A percentile compares a stretch with the other conserved stretches of the same genome.
Conservation (phyloP, 2,113 vertebrate species). For the Eptesicus fuscus region DNA sequence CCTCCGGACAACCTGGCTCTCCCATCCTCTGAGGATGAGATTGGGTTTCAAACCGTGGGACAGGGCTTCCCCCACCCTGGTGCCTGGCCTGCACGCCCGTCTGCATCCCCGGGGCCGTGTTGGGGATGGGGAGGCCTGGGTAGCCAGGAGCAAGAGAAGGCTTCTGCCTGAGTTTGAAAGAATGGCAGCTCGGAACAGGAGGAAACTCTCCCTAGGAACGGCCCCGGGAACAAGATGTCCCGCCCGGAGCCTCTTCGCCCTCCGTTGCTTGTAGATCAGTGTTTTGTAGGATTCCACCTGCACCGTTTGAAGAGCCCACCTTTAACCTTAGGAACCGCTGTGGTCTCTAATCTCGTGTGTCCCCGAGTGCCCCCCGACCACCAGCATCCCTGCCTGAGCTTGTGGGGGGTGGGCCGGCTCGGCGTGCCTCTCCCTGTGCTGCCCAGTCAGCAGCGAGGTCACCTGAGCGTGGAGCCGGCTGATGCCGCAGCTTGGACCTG, state of each 20-base stretch:
- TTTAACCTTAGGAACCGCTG: background rate
- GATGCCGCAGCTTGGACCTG: background rate
- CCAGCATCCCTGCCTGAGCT: background rate
- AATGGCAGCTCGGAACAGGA: background rate
- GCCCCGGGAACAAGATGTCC: background rate
- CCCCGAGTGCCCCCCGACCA: background rate
- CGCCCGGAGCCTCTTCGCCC: background rate
- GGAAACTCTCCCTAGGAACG: background rate
- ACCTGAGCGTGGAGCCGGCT: too few relatives aligned
- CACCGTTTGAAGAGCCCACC: background rate
- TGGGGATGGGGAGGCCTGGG: background rate
- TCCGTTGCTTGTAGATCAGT: rapidly evolving
- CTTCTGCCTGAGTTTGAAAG: background rate
- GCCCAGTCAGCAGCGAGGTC: rapidly evolving
- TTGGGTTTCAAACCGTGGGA: background rate
- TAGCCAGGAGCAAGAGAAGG: too few relatives aligned
- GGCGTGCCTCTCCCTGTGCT: background rate
- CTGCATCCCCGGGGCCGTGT: background rate
- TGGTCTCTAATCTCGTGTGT: background rate
- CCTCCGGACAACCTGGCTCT: background rate
- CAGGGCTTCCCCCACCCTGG: background rate
- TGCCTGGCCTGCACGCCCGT: background rate
- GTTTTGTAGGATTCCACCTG: background rate
- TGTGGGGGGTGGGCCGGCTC: background rate
- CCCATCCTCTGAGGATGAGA: background rate